These are phyloP conservation scores for Seira musarum DNA, from an alignment of 2,888 invertebrate species.

Conservation along the genomic window DNA sequence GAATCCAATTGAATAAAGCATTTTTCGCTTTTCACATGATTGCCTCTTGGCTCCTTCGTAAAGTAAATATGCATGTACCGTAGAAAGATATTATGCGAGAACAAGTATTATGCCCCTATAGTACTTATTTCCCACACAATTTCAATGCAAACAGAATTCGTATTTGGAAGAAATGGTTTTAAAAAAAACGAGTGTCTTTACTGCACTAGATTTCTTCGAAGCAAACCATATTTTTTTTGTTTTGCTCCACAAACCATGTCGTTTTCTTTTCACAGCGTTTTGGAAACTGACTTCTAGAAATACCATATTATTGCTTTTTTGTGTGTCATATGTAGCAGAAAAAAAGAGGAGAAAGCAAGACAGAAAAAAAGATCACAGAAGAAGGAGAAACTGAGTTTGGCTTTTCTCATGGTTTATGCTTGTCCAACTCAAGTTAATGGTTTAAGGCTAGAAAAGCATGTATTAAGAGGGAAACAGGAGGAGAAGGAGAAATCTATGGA, in stretches of 20 bases:
- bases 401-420: constrained; percentile 39
- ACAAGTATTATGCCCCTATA: not conserved
- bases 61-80: constrained; percentile 58
- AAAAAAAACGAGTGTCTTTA: not conserved
- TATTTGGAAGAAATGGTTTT: constrained; percentile 10
- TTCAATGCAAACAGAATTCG: not conserved
- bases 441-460: constrained; percentile 25
- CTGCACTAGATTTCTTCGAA: not conserved
- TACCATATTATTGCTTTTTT: constrained; percentile 22
- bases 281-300: constrained; percentile 45
- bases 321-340: constrained; percentile 30
- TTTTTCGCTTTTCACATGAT: constrained; percentile 59
- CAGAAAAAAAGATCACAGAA: constrained; percentile 28
- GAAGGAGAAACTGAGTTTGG: constrained; percentile 7
- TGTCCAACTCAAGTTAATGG: constrained; percentile 37
- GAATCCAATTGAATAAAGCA: constrained; percentile 61
- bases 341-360: constrained; percentile 13
- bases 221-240: constrained; percentile 44
- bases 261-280: constrained; percentile 44
- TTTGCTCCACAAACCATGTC: constrained; percentile 40
- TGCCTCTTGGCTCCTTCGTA: constrained; percentile 59
- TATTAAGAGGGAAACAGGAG: not conserved
- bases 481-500: constrained; percentile 1
- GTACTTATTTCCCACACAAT: not conserved
- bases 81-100: constrained; percentile 25